Evolutionary conservation across 1,140 invertebrate genomes (phyloP), one percentile per base, ranked within the genome.

Genomic region (Drosophila littoralis): DNA sequence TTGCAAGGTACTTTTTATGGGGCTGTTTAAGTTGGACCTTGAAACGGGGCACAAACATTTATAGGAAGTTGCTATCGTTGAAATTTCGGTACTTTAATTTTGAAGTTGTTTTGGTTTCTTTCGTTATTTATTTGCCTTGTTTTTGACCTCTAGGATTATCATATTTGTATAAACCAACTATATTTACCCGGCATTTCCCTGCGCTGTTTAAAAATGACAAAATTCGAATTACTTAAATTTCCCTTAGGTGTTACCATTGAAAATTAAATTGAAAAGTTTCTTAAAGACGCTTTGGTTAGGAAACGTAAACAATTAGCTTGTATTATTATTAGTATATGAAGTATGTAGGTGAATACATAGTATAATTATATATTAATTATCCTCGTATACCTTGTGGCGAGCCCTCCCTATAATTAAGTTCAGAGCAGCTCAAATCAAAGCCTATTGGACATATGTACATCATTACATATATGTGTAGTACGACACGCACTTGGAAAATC

Each of bases 401-500:
- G 64, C 64, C 64, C 54, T 67, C 33, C 43, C 22, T 28, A 33
- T 61, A 32, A 42, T 54, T 22, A 54, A 13, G 38, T 52, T 51
- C 12, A 13, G n/a, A 12, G 8, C 15, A 55, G 6, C 55, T 2
- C 28, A 45, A 45, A 35, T 43, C 10, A 65, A 45, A 9, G n/a
- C 51, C 15, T 13, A 13, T 32, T 51, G 13, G 17, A 22, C 13
- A 22, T 28, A 22, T 48, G 7, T 40, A 28, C 28, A 48, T 32
- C 28, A n/a, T 12, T 12, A 15, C 8, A 52, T 36, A 5, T n/a
- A 46, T 22, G 38, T 28, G 10, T 17, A 65, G 40, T 38, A 22
- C n/a, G 1, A 57, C 75, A 88, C 83, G 83, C 83, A 88, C 79
- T 88, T 79, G 82, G 82, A 88, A 77, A 73, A 54, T 79, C 58